These are phyloP conservation scores for Xylophagus ater DNA, from an alignment of 2,888 invertebrate species.

Conservation along the genomic window DNA sequence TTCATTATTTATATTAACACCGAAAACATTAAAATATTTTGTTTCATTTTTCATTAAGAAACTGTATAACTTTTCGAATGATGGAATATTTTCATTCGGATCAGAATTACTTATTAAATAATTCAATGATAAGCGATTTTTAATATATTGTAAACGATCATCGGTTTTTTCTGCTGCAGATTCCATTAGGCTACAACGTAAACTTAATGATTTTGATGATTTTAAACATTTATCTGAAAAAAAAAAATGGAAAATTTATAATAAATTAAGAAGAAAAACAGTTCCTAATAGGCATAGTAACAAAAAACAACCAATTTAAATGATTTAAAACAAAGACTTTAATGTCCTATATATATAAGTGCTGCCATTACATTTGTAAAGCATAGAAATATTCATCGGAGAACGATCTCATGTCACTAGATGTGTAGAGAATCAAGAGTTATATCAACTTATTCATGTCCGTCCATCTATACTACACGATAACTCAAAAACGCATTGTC, in stretches of 20 bases:
- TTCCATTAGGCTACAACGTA: slow-evolving; percentile 30
- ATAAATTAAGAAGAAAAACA: not conserved
- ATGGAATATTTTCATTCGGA: slow-evolving; percentile 21
- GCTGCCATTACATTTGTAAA: too few relatives aligned
- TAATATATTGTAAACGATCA: slow-evolving; percentile 17
- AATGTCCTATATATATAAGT: too few relatives aligned
- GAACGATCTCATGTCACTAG: too few relatives aligned
- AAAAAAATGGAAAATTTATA: slow-evolving; percentile 1
- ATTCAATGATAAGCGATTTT: slow-evolving; percentile 25
- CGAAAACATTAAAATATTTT: slow-evolving; percentile 27
- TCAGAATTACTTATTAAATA: slow-evolving; percentile 22
- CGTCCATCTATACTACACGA: too few relatives aligned
- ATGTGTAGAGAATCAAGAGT: too few relatives aligned
- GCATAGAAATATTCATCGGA: too few relatives aligned
- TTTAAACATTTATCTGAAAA: slow-evolving; percentile 29
- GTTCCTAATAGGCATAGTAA: too few relatives aligned
- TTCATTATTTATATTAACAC: slow-evolving; percentile 29
- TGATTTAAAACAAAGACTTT: too few relatives aligned
- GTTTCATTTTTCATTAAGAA: slow-evolving; percentile 37
- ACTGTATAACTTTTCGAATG: slow-evolving; percentile 28
- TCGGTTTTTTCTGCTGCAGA: slow-evolving; percentile 9
- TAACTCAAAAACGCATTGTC: too few relatives aligned
- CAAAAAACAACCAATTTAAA: too few relatives aligned
- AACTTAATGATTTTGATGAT: slow-evolving; percentile 31
- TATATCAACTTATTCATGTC: too few relatives aligned